Percentiles rank a stretch among this genome's conserved stretches.
phyloP scores from a whole-genome alignment of 2,888 invertebrate genomes.

The Limenitis camilla region DNA sequence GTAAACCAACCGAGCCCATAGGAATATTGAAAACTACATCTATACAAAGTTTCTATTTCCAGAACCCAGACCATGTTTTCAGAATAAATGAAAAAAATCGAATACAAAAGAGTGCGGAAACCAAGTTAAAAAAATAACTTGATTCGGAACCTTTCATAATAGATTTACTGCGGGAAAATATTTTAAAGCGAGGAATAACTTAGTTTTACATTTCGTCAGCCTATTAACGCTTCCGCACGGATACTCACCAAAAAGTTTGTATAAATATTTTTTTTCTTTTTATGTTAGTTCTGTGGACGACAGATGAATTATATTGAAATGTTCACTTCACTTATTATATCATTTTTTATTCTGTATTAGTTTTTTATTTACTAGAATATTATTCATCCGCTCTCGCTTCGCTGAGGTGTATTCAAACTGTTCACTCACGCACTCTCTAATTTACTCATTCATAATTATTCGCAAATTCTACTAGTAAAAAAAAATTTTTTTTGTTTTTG shows the following conservation, averaged over 20 bases:
- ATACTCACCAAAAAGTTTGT: slow-evolving; percentile 44
- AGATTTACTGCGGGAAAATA: slow-evolving; percentile 9
- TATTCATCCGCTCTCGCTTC: too few species aligned
- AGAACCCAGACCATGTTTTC: neutral
- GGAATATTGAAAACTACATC: too few species aligned
- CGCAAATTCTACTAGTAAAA: too few species aligned
- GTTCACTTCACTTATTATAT: slow-evolving; percentile 4
- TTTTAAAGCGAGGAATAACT: slow-evolving; percentile 13
- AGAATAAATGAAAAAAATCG: neutral
- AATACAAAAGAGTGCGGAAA: neutral
- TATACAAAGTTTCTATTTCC: too few species aligned
- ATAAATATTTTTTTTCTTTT: slow-evolving; percentile 17
- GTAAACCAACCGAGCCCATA: too few species aligned
- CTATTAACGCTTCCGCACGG: slow-evolving; percentile 33
- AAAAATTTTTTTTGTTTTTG: too few species aligned
- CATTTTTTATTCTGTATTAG: neutral
- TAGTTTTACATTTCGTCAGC: slow-evolving; percentile 21
- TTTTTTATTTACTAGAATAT: neutral
- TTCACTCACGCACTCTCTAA: too few species aligned
- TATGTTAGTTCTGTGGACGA: slow-evolving; percentile 9
- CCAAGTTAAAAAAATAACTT: neutral
- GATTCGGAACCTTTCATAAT: neutral
- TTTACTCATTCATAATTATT: too few species aligned
- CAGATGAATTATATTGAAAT: slow-evolving; percentile 17
- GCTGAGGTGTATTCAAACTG: too few species aligned